Percentiles rank a stretch among this genome's conserved stretches.
Conservation (phyloP, 2,113 vertebrate genomes). For the Vombatus ursinus region DNA sequence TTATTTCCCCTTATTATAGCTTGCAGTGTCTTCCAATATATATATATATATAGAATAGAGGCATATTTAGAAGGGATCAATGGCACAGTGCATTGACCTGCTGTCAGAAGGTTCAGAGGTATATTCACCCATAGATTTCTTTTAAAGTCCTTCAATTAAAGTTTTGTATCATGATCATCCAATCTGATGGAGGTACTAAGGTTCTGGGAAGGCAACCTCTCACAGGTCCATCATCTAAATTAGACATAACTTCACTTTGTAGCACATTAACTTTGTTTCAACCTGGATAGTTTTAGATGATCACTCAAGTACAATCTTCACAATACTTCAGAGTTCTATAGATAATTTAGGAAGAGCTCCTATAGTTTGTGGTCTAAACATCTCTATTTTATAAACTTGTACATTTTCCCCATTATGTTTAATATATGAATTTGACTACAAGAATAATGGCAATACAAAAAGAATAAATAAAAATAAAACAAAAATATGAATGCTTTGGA, state of each 20-base stretch:
- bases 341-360: constrained; percentile 73
- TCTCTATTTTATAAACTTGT: constrained; percentile 79
- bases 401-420: constrained; percentile 82
- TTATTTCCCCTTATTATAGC: constrained; percentile 80
- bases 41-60: constrained; percentile 67
- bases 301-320: constrained; percentile 27
- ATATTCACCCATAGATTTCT: constrained; percentile 79
- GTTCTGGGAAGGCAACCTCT: constrained; percentile 26
- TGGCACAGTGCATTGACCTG: constrained; percentile 80
- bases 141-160: constrained; percentile 79
- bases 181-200: constrained; percentile 79
- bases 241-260: constrained; percentile 77
- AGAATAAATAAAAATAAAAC: constrained; percentile 70
- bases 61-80: constrained; percentile 76
- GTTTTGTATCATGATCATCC: constrained; percentile 77
- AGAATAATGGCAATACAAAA: constrained; percentile 83
- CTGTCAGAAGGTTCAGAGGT: constrained; percentile 81
- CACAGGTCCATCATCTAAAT: constrained; percentile 65
- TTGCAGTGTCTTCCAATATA: constrained; percentile 71
- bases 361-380: constrained; percentile 76
- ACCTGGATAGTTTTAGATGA: constrained; percentile 73
- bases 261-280: constrained; percentile 78
- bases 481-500: too few species aligned
- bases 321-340: constrained; percentile 69
- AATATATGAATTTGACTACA: constrained; percentile 82